Base-by-base conservation (phyloP, 1,140 invertebrate species). In the Macrobrachium nipponense region DNA sequence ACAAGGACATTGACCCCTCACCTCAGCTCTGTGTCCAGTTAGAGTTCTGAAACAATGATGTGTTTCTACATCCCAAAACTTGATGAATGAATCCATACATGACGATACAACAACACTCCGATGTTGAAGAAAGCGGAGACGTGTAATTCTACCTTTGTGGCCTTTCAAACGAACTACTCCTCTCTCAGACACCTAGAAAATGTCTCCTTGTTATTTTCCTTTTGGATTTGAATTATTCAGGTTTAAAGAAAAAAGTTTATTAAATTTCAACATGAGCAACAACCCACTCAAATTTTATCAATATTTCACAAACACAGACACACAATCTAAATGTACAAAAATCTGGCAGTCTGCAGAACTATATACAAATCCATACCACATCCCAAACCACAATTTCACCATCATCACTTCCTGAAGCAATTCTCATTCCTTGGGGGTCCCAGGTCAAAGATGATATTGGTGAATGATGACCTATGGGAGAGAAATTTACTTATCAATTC, bases 41-140 rank as follows among this genome's bases (percentile, higher is more conserved):
- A 99, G 92, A 12, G 98, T 99, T 36, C 97, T 96, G 90, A 99
- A 99, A 91, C 98, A 99, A 90, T 98, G 96, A 90, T 98, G 95
- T 36, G 96, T 98, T 87, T 96, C 95, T 80, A 99, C 91, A 92
- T 99, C 97, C 98, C 98, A 99, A 91, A 99, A 98, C 91, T 99
- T 99, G 0, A 99, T 94, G 91, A 96, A 96, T 18, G 96, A 96
- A 91, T 99, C 98, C 91, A 97, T 98, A 4, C 97, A 98, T 78
- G 95, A 94, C 88, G 97, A 96, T 14, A 99, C 93, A 18, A 99
- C 90, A 89, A 97, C 94, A 89, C 97, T 95, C 60, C 82, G 76
- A 6, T 44, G 73, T 64, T 94, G 92, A 58, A 98, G 93, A 90
- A 99, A 99, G 15, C 93, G 90, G 0, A 96, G 92, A 92, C 96